These are phyloP conservation scores for Martes martes DNA, from an alignment of 2,113 vertebrate genomes.

Conservation along the genomic window DNA sequence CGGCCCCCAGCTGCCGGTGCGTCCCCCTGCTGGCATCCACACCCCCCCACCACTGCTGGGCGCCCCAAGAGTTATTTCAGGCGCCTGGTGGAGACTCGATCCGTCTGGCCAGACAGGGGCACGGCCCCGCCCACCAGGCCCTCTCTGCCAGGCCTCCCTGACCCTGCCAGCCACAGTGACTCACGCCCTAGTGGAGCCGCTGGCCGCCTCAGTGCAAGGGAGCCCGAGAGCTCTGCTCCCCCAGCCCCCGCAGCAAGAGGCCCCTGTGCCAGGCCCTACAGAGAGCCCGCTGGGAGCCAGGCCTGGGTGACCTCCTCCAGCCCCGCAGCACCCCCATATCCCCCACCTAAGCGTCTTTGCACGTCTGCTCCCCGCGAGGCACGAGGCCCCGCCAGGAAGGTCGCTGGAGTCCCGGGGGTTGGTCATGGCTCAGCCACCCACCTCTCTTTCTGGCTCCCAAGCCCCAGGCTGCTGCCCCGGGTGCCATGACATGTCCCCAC, in stretches of 20 bases:
- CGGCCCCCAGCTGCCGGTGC: accelerated
- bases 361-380: neutral
- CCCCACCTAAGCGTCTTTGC: too few species aligned
- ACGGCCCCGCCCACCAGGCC: too few species aligned
- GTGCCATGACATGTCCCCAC: accelerated
- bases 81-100: accelerated
- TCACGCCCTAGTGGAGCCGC: neutral
- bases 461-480: neutral
- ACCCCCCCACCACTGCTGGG: neutral
- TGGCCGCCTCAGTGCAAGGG: neutral
- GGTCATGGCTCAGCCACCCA: too few species aligned
- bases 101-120: neutral
- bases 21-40: neutral
- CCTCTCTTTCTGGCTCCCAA: neutral
- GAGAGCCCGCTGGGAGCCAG: neutral
- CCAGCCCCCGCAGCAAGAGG: neutral
- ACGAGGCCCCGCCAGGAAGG: neutral
- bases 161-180: neutral
- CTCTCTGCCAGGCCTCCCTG: neutral
- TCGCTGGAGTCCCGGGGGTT: neutral
- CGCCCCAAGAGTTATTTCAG: neutral
- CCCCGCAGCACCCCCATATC: neutral
- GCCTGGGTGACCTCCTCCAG: too few species aligned
- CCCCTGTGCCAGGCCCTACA: accelerated
- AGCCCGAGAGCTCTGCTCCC: neutral